phyloP scores from a whole-genome alignment of 64 coral and sea anemone genomes.

The Pocillopora verrucosa region DNA sequence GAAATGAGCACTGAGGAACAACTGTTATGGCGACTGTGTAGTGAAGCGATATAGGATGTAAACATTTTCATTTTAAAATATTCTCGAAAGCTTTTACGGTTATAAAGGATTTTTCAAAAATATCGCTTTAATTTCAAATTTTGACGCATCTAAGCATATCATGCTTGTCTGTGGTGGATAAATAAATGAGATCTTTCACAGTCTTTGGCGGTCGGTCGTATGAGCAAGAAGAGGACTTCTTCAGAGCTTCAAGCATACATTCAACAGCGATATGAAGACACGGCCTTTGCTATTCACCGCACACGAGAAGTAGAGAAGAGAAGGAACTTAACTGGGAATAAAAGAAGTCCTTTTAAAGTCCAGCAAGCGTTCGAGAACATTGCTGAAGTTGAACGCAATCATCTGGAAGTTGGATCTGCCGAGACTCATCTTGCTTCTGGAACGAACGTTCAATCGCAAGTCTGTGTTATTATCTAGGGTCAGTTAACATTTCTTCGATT shows the following conservation, averaged over 20 bases:
- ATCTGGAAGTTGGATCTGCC: background rate
- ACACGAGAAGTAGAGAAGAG: background rate
- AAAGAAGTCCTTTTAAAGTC: background rate
- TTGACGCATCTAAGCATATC: background rate
- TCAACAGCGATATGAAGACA: conserved; percentile 32
- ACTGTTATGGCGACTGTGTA: conserved; percentile 22
- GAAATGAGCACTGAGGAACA: background rate
- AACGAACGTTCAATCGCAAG: background rate
- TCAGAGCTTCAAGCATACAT: conserved; percentile 35
- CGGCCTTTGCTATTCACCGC: background rate
- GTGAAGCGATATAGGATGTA: background rate
- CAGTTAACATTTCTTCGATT: too few species aligned
- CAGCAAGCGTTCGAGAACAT: conserved; percentile 15
- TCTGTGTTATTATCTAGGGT: background rate
- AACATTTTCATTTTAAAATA: background rate
- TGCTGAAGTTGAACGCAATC: background rate
- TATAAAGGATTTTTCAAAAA: background rate
- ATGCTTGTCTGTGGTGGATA: background rate
- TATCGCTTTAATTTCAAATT: background rate
- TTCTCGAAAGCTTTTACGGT: background rate
- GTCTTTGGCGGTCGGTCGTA: background rate
- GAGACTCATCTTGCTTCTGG: background rate
- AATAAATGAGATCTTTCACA: background rate
- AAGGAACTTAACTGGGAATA: background rate
- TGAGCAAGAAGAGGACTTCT: conserved; percentile 15